A percentile compares a stretch with the other conserved stretches of the same genome.
These are phyloP conservation scores for Procambarus virginalis DNA, from an alignment of 1,140 invertebrate genomes.

Conservation along the genomic window DNA sequence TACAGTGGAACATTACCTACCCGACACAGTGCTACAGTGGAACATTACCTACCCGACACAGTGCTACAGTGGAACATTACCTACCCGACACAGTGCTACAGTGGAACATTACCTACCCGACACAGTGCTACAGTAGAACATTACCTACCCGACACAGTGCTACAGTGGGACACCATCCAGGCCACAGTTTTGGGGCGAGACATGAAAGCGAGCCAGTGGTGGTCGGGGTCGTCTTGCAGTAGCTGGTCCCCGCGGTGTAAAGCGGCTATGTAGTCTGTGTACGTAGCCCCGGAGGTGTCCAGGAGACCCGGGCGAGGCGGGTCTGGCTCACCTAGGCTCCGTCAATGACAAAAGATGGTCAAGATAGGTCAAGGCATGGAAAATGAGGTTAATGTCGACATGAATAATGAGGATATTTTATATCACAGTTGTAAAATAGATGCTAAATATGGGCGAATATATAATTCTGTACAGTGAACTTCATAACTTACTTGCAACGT, in stretches of 20 bases:
- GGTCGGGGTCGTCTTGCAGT: constrained; percentile 1
- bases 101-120: not conserved
- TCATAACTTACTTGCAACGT: too few species aligned
- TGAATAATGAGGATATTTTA: too few species aligned
- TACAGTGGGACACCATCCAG: constrained; percentile 78
- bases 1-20: not conserved
- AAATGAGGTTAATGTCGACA: too few species aligned
- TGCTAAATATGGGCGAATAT: too few species aligned
- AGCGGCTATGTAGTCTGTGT: constrained; percentile 12
- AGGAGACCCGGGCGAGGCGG: not conserved
- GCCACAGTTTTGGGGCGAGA: constrained; percentile 73
- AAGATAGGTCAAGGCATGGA: too few species aligned
- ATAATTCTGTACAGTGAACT: too few species aligned
- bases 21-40: not conserved
- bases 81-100: constrained; percentile 71
- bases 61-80: constrained; percentile 77
- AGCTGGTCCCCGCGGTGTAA: not conserved
- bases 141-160: constrained; percentile 68
- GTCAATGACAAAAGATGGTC: not conserved
- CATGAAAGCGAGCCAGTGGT: constrained; percentile 24
- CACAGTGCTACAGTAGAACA: not conserved
- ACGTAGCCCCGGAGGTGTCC: constrained; percentile 4
- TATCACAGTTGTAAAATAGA: too few species aligned
- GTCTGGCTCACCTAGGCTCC: not conserved
- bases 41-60: not conserved